Conservation (phyloP, 2,888 invertebrate species). For the Drosophila picticornis region DNA sequence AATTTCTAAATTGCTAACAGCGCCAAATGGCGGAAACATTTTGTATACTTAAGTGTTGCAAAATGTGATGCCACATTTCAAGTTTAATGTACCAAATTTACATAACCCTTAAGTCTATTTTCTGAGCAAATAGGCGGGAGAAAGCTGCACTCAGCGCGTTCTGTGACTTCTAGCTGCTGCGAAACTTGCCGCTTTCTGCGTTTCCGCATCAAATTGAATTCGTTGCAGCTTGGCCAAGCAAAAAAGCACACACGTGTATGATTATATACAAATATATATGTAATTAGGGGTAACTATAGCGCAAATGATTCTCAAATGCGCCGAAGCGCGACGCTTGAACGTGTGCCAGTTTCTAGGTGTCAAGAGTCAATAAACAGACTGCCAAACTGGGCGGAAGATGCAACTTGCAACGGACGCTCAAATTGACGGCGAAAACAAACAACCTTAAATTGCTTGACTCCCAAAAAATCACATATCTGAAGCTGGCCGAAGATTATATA, state of each 20-base stretch:
- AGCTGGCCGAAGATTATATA: background rate
- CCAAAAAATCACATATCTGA: background rate
- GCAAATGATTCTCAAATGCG: conserved; percentile 68
- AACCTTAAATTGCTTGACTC: conserved; percentile 16
- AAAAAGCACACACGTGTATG: conserved; percentile 1
- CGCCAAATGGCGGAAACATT: conserved; percentile 50
- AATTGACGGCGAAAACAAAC: conserved; percentile 37
- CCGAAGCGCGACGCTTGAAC: conserved; percentile 57
- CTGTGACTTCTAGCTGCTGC: conserved; percentile 61
- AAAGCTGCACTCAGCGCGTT: conserved; percentile 63
- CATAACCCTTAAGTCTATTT: conserved; percentile 53
- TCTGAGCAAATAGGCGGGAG: conserved; percentile 40
- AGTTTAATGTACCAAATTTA: conserved; percentile 64
- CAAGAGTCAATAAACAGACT: conserved; percentile 40
- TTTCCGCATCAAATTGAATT: conserved; percentile 54
- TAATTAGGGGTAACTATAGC: conserved; percentile 64
- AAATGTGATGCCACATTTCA: conserved; percentile 54
- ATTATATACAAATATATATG: conserved; percentile 4
- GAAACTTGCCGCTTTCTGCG: conserved; percentile 74
- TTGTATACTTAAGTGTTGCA: conserved; percentile 27
- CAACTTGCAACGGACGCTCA: conserved; percentile 27
- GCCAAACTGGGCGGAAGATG: conserved; percentile 25
- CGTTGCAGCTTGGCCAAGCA: conserved; percentile 15
- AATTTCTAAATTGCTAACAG: conserved; percentile 48
- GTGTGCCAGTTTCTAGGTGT: conserved; percentile 70